These are phyloP conservation scores for Drosophila littoralis DNA, from an alignment of 1,140 invertebrate genomes.

Conservation along the genomic window DNA sequence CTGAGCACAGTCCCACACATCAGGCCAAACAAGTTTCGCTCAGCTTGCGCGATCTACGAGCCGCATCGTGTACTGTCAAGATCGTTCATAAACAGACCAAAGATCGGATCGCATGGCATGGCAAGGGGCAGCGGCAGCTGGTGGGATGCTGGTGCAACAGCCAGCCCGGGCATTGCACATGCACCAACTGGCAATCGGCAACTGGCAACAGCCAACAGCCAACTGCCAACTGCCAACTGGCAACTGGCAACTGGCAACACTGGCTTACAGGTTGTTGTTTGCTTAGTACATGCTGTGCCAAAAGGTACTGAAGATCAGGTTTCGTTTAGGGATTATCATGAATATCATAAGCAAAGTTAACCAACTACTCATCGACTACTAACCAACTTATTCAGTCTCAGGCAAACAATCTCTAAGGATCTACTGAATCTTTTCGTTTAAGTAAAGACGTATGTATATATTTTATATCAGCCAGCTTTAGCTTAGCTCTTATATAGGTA, in stretches of 20 bases:
- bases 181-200: constrained; percentile 15
- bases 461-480: no score
- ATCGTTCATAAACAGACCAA: constrained; percentile 48
- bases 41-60: constrained; percentile 30
- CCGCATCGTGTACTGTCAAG: constrained; percentile 43
- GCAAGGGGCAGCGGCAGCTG: not conserved
- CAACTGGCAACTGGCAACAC: constrained; percentile 22
- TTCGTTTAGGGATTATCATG: constrained; percentile 46
- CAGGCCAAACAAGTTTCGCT: constrained; percentile 47
- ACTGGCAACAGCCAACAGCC: constrained; percentile 12
- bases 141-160: not conserved
- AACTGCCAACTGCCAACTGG: constrained; percentile 23
- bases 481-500: no score
- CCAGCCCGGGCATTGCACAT: constrained; percentile 18
- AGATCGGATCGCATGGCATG: constrained; percentile 36
- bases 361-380: not conserved
- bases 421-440: no score
- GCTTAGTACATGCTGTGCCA: constrained; percentile 22
- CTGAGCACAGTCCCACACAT: constrained; percentile 7
- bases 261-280: constrained; percentile 39
- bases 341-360: constrained; percentile 22
- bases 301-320: constrained; percentile 47
- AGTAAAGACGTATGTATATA: no score
- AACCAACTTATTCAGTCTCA: not conserved
- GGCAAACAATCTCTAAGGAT: not conserved